phyloP scores from a whole-genome alignment of 35 echinoderm and acorn worm species.

The Holothuria glaberrima region DNA sequence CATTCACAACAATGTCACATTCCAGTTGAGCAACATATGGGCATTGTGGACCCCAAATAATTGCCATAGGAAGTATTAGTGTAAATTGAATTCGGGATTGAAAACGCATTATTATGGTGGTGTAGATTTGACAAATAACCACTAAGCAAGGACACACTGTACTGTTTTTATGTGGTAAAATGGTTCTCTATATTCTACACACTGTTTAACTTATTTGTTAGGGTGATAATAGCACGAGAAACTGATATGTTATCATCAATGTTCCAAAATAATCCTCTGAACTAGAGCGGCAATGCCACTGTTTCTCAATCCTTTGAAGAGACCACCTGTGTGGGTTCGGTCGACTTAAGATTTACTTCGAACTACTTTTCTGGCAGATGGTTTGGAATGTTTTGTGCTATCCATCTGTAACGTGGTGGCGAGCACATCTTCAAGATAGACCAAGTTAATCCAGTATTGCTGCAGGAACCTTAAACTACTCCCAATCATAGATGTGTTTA shows the following conservation, averaged over 20 bases:
- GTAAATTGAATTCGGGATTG: background rate
- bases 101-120: constrained; percentile 1
- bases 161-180: background rate
- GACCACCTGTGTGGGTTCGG: too few species aligned
- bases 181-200: constrained; percentile 1
- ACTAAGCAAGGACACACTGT: background rate
- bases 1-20: background rate
- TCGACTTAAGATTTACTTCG: too few species aligned
- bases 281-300: too few species aligned
- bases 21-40: background rate
- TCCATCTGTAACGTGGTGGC: too few species aligned
- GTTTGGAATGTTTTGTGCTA: too few species aligned
- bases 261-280: background rate
- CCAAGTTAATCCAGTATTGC: too few species aligned
- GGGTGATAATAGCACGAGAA: background rate
- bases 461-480: too few species aligned
- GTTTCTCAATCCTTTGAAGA: too few species aligned
- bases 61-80: background rate
- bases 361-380: too few species aligned
- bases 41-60: background rate
- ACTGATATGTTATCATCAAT: background rate
- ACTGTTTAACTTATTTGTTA: background rate
- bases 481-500: too few species aligned
- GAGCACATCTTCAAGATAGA: too few species aligned
- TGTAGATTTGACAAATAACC: background rate